Evolutionary conservation across 2,888 invertebrate species (phyloP).

Genomic region (Pandemis heparana): DNA sequence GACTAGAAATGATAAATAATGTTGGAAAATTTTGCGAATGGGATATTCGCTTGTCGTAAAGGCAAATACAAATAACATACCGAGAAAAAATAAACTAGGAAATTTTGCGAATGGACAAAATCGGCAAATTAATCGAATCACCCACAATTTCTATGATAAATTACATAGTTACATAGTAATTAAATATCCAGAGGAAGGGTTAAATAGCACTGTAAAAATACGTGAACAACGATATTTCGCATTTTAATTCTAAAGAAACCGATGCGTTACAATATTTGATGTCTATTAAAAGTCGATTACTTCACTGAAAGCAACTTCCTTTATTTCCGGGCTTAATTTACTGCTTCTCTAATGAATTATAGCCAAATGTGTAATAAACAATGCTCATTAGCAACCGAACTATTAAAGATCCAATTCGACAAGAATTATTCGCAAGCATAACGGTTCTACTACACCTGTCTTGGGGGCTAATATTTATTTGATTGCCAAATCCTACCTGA

Average conservation of each 20-base stretch:
- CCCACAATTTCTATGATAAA: too few species aligned
- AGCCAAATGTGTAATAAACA: constrained; percentile 40
- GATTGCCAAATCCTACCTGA: constrained; percentile 75
- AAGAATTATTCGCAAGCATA: constrained; percentile 62
- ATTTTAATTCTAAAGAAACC: neutral
- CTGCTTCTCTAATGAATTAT: constrained; percentile 16
- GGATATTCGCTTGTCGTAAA: too few species aligned
- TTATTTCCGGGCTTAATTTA: neutral
- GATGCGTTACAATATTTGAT: neutral
- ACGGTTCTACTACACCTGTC: constrained; percentile 67
- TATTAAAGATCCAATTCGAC: constrained; percentile 48
- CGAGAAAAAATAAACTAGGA: too few species aligned
- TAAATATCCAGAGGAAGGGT: too few species aligned
- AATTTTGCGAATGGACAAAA: too few species aligned
- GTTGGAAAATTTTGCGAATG: too few species aligned
- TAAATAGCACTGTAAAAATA: too few species aligned
- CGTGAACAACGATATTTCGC: too few species aligned
- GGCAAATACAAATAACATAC: too few species aligned
- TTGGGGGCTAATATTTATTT: constrained; percentile 79
- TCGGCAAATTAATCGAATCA: too few species aligned
- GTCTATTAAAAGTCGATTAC: neutral
- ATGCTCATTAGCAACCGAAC: constrained; percentile 55
- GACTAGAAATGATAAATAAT: too few species aligned
- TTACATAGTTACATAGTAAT: too few species aligned
- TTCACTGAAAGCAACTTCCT: constrained; percentile 9